Evolutionary conservation across 2,113 vertebrate species (phyloP).

Genomic region (Rhinogobius similis): DNA sequence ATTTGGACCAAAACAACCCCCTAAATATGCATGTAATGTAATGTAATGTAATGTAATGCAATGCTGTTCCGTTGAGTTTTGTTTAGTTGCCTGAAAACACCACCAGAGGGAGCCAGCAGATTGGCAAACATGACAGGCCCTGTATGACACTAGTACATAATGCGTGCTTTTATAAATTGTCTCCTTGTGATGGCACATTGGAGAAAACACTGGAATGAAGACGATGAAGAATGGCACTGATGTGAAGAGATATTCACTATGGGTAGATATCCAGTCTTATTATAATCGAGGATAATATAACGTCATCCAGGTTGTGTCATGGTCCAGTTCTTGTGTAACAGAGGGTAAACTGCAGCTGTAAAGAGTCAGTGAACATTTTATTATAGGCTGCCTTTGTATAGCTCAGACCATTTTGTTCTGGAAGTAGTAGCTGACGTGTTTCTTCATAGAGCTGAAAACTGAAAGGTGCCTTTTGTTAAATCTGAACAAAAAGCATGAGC

Average conservation of each 20-base stretch:
- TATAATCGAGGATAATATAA: slow-evolving; percentile 13
- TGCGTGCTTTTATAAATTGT: slow-evolving; percentile 11
- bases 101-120: slow-evolving; percentile 56
- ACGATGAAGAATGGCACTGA: slow-evolving; percentile 55
- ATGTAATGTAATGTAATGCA: not conserved
- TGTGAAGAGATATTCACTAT: slow-evolving; percentile 35
- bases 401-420: slow-evolving; percentile 31
- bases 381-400: too few species aligned
- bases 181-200: slow-evolving; percentile 64
- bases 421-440: slow-evolving; percentile 38
- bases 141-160: not conserved
- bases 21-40: not conserved
- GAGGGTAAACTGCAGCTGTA: slow-evolving; percentile 23
- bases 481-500: slow-evolving; percentile 24
- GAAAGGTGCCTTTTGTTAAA: slow-evolving; percentile 16
- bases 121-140: slow-evolving; percentile 7
- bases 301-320: not conserved
- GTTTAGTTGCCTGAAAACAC: slow-evolving; percentile 18
- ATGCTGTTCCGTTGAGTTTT: not conserved
- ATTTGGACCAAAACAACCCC: not conserved
- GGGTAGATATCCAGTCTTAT: slow-evolving; percentile 15
- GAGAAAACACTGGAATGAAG: slow-evolving; percentile 53
- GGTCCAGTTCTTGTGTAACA: not conserved
- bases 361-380: slow-evolving; percentile 20
- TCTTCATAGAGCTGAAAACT: slow-evolving; percentile 13